Evolutionary conservation across 2,888 invertebrate genomes (phyloP).

Genomic region (Tridacna crocea): DNA sequence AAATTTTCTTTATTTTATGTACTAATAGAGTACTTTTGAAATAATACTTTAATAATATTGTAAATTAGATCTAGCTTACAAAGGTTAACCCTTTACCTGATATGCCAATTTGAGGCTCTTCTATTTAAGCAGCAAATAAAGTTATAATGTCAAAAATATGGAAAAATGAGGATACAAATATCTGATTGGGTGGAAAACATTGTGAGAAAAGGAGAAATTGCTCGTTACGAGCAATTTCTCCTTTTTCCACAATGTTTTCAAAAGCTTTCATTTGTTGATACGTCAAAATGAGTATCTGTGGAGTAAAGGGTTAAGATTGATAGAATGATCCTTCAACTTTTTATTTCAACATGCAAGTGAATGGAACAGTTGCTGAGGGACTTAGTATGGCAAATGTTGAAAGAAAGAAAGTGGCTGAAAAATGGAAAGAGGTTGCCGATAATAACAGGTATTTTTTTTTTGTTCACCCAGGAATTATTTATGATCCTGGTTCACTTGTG

Average conservation of each 20-base stretch:
- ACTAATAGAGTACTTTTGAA: background rate
- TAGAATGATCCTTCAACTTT: background rate
- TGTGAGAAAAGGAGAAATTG: too few relatives aligned
- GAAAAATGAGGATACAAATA: too few relatives aligned
- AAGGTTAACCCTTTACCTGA: too few relatives aligned
- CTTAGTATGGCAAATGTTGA: conserved; percentile 42
- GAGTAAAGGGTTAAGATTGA: background rate
- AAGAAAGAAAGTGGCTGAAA: conserved; percentile 46
- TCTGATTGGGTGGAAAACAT: too few relatives aligned
- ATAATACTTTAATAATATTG: too few relatives aligned
- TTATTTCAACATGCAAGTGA: conserved; percentile 36
- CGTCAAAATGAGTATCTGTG: background rate
- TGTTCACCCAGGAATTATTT: too few relatives aligned
- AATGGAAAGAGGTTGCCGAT: conserved; percentile 44
- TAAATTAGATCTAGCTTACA: too few relatives aligned
- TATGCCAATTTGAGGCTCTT: too few relatives aligned
- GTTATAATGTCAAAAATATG: too few relatives aligned
- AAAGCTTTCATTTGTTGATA: background rate
- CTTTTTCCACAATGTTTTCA: background rate
- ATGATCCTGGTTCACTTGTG: too few relatives aligned
- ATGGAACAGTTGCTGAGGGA: conserved; percentile 58
- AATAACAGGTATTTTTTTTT: conserved; percentile 10
- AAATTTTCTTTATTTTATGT: background rate
- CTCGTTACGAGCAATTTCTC: too few relatives aligned
- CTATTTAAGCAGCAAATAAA: too few relatives aligned